These are phyloP conservation scores for Caretta caretta DNA, from an alignment of 2,113 vertebrate genomes.

Conservation along the genomic window DNA sequence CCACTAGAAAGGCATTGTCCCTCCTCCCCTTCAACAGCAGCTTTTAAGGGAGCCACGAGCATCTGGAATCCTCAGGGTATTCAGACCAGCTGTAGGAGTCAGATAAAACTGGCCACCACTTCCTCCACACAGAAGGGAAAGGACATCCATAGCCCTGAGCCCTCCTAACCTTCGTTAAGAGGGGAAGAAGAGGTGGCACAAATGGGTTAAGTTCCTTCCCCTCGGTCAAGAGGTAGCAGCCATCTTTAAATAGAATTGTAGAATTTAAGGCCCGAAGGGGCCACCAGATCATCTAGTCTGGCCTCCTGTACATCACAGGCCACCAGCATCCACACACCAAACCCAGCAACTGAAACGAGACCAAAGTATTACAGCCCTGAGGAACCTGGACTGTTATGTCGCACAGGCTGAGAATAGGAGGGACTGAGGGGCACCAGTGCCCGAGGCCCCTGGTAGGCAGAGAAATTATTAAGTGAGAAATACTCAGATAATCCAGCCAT, in stretches of 20 bases:
- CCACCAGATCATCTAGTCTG: background rate
- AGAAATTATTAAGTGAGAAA: background rate
- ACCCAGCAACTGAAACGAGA: background rate
- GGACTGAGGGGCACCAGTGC: background rate
- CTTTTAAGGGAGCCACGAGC: background rate
- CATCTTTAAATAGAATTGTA: background rate
- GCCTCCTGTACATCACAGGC: background rate
- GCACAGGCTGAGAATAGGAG: background rate
- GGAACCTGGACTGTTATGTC: background rate
- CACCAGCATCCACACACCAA: background rate
- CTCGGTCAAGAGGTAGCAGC: background rate
- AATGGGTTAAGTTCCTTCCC: background rate
- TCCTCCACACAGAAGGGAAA: background rate
- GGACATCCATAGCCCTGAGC: background rate
- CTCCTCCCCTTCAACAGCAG: background rate
- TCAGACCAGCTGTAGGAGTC: background rate
- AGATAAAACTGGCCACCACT: background rate
- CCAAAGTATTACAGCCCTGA: background rate
- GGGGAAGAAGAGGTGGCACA: background rate
- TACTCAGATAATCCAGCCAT: background rate
- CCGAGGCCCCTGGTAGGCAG: background rate
- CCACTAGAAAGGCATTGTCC: background rate
- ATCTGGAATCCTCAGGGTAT: background rate
- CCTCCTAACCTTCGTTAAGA: background rate
- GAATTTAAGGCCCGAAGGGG: background rate